Base-by-base conservation (phyloP, 2,888 invertebrate species). In the Loripinus fragilis region DNA sequence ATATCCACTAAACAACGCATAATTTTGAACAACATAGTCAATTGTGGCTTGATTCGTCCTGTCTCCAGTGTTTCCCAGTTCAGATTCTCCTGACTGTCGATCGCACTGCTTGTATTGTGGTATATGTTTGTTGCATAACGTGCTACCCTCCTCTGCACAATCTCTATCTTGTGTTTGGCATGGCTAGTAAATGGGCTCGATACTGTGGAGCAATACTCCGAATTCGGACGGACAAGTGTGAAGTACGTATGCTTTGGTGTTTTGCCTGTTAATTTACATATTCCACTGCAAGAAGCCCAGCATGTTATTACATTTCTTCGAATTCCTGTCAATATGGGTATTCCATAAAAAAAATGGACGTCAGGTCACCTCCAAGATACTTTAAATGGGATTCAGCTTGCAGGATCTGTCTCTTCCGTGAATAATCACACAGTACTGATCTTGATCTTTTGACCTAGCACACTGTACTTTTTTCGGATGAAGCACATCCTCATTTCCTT, bases 131-230 rank as follows among this genome's bases (percentile, higher is more conserved):
- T 55, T 23, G 55, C 55, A 55, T 55, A 55, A 7, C 55, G 23
- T 28, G 25, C 55, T 55, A 28, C 55, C 2, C 55, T 23, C 25
- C 23, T 55, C 55, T 25, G 17, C 25, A 55, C 55, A 23, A 25
- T 55, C 55, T 55, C 55, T 55, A 55, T 55, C 55, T 55, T 55
- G 23, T 55, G 7, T 55, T 28, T 55, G 23, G 55, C 55, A 23
- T 55, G 23, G 55, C 28, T 28, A 28, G 55, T 55, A 15, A 12
- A 5, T 5, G 38, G 38, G 38, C 7, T 38, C 12, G 38, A 38
- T 8, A 5, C 38, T 12, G 38, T 12, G 38, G 12, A 5, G 7
- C 12, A 5, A 5, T 38, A 12, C 7, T 38, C 38, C 12, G 7
- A 23, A 17, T 7, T 55, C 15, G 10, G 23, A 12, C 23, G 25